These are phyloP conservation scores for Metacarcinus magister DNA, from an alignment of 2,888 invertebrate genomes.

Conservation along the genomic window DNA sequence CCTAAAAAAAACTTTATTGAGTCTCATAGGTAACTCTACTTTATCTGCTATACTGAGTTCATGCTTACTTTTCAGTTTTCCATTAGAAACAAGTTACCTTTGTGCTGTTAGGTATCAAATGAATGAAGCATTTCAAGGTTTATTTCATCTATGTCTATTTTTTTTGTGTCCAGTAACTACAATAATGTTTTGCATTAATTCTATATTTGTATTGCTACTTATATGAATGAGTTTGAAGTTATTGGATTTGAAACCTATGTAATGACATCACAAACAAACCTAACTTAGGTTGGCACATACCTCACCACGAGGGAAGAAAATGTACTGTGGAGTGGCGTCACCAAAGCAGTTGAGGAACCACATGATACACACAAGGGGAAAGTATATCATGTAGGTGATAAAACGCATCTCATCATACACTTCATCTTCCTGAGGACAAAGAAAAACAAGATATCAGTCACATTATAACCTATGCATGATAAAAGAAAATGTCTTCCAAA, in stretches of 20 bases:
- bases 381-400: slow-evolving; percentile 92
- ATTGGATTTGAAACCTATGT: background rate
- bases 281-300: slow-evolving; percentile 67
- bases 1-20: too few relatives aligned
- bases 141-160: too few relatives aligned
- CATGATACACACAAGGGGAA: slow-evolving; percentile 89
- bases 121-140: too few relatives aligned
- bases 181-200: background rate
- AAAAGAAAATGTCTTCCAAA: background rate
- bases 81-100: too few relatives aligned
- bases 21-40: too few relatives aligned
- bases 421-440: background rate
- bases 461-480: background rate
- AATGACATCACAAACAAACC: background rate
- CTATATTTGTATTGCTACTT: background rate
- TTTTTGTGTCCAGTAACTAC: background rate
- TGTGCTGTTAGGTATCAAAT: too few relatives aligned
- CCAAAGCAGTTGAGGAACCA: slow-evolving; percentile 92
- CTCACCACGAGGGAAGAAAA: slow-evolving; percentile 85
- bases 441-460: background rate
- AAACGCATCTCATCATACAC: slow-evolving; percentile 85
- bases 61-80: too few relatives aligned
- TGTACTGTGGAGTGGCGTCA: slow-evolving; percentile 89
- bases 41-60: too few relatives aligned
- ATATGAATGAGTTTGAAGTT: background rate